These are phyloP conservation scores for Halocaridina rubra DNA, from an alignment of 2,888 invertebrate genomes.

Conservation along the genomic window DNA sequence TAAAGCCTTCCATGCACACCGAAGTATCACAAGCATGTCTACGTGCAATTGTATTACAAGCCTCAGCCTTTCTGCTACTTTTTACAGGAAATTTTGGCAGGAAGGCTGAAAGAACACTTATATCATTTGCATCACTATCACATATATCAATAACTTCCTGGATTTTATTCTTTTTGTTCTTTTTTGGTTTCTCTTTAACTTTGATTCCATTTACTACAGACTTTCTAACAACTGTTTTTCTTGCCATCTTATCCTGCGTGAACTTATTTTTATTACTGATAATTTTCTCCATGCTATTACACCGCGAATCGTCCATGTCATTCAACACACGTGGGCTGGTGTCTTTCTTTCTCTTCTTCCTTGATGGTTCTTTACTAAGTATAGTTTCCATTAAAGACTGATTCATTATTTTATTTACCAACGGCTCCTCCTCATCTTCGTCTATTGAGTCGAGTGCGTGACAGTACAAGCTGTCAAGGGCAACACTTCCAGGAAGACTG, in stretches of 20 bases:
- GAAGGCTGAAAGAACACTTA: too few species aligned
- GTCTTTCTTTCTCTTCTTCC: not conserved
- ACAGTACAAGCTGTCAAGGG: constrained; percentile 34
- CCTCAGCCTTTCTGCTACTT: too few species aligned
- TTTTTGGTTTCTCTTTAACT: not conserved
- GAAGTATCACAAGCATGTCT: too few species aligned
- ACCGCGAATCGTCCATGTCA: constrained; percentile 31
- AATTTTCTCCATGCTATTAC: not conserved
- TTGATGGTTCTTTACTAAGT: not conserved
- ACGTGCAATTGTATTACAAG: too few species aligned
- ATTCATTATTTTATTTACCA: not conserved
- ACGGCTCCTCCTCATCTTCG: constrained; percentile 1
- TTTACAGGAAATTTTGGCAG: too few species aligned
- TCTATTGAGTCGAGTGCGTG: not conserved
- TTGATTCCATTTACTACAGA: too few species aligned
- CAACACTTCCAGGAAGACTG: constrained; percentile 30
- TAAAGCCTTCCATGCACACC: too few species aligned
- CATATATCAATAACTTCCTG: not conserved
- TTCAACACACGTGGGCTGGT: not conserved
- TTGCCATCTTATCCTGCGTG: too few species aligned
- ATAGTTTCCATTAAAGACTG: not conserved
- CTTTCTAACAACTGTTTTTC: not conserved
- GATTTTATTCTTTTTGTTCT: not conserved
- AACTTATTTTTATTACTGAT: not conserved
- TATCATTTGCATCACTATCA: not conserved